A percentile compares a stretch with the other conserved stretches of the same genome.
Evolutionary conservation across 2,113 vertebrate genomes (phyloP).

Genomic region (Calcarius ornatus): DNA sequence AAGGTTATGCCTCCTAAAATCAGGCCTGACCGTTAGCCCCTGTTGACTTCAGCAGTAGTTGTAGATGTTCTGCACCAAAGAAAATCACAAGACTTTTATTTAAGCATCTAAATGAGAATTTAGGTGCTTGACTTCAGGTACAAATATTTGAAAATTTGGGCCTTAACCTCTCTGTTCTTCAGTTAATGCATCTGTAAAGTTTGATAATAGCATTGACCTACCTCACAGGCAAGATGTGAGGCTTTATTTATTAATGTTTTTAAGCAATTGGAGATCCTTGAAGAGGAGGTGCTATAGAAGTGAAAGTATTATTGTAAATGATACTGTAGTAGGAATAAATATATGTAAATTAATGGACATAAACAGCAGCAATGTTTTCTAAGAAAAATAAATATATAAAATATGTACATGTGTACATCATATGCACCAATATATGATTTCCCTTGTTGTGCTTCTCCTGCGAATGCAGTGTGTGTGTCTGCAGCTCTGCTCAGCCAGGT

Average conservation of each 20-base stretch:
- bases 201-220: conserved; percentile 51
- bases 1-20: conserved; percentile 21
- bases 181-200: conserved; percentile 52
- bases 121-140: conserved; percentile 62
- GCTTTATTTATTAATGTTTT: conserved; percentile 56
- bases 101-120: conserved; percentile 52
- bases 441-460: background rate
- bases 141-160: conserved; percentile 42
- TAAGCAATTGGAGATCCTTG: conserved; percentile 52
- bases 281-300: conserved; percentile 54
- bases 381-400: conserved; percentile 55
- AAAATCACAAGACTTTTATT: conserved; percentile 51
- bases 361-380: conserved; percentile 51
- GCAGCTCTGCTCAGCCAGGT: background rate
- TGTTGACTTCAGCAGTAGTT: conserved; percentile 44
- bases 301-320: conserved; percentile 39
- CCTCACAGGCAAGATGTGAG: conserved; percentile 61
- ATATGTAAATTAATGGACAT: conserved; percentile 51
- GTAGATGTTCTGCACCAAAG: conserved; percentile 58
- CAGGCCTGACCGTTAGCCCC: conserved; percentile 17
- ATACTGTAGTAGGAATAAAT: conserved; percentile 40
- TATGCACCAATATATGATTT: background rate
- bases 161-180: conserved; percentile 59
- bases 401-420: conserved; percentile 43
- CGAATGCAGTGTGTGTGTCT: background rate